phyloP scores from a whole-genome alignment of 2,113 vertebrate genomes.

The Himantopus leucocephalus region DNA sequence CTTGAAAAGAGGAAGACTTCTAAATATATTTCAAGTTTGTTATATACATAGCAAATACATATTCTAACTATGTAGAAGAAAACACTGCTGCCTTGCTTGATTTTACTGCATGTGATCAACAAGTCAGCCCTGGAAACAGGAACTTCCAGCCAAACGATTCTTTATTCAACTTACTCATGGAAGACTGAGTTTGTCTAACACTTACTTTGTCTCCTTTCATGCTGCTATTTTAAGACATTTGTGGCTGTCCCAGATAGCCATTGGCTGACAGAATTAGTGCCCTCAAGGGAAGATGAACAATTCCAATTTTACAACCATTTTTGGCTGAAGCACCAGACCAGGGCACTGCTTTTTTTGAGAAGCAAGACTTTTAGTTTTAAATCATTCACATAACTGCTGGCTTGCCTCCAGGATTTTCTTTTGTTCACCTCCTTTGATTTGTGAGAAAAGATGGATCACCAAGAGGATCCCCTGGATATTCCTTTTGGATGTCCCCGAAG shows the following conservation, averaged over 20 bases:
- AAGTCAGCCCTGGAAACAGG: neutral
- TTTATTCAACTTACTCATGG: neutral
- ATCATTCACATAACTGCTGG: neutral
- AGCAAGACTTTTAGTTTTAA: constrained; percentile 1
- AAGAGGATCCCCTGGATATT: neutral
- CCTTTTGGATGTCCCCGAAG: neutral
- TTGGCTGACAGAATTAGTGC: constrained; percentile 1
- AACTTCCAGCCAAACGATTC: neutral
- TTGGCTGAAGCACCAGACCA: constrained; percentile 11
- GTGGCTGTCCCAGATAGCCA: neutral
- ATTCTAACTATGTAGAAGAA: neutral
- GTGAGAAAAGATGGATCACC: neutral
- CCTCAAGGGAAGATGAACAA: constrained; percentile 7
- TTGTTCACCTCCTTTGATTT: neutral
- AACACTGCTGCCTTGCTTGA: neutral
- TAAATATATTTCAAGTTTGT: neutral
- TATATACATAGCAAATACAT: neutral
- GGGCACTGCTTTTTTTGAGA: neutral
- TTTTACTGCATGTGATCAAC: neutral
- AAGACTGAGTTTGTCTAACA: constrained; percentile 20
- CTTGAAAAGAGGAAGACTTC: neutral
- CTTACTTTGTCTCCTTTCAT: neutral
- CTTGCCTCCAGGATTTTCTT: neutral
- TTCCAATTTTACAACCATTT: constrained; percentile 40
- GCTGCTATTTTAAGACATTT: constrained; percentile 18